Evolutionary conservation across 2,888 invertebrate genomes (phyloP).

Genomic region (Clepsis dumicolana): DNA sequence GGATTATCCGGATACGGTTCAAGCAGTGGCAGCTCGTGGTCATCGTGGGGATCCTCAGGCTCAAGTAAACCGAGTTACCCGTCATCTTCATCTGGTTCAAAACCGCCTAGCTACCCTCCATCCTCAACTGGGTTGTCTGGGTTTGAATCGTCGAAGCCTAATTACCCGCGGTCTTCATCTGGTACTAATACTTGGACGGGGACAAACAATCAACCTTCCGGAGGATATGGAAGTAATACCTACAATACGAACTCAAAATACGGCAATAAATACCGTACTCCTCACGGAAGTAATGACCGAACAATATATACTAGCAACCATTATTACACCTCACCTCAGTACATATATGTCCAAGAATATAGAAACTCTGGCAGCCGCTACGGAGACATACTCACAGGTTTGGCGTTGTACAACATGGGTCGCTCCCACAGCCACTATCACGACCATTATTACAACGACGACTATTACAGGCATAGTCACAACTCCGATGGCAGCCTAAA

Average conservation of each 20-base stretch:
- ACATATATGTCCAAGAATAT: constrained; percentile 72
- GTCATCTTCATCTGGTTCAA: constrained; percentile 32
- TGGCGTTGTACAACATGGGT: constrained; percentile 76
- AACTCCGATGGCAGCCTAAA: constrained; percentile 47
- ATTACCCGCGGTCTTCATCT: constrained; percentile 32
- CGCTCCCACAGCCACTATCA: constrained; percentile 70
- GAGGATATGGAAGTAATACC: constrained; percentile 37
- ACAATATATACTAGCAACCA: no score
- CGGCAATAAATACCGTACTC: constrained; percentile 12
- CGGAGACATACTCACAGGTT: constrained; percentile 71
- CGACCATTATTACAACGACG: constrained; percentile 73
- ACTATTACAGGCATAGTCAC: constrained; percentile 71
- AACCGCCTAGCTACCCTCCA: constrained; percentile 47
- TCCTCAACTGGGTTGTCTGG: constrained; percentile 49
- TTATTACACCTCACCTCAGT: constrained; percentile 71
- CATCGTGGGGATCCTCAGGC: constrained; percentile 42
- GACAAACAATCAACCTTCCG: constrained; percentile 7
- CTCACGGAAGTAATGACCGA: not conserved
- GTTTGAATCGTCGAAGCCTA: constrained; percentile 29
- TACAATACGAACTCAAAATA: constrained; percentile 48
- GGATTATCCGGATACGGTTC: constrained; percentile 7
- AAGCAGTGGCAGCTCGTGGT: constrained; percentile 37
- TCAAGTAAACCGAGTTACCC: constrained; percentile 38
- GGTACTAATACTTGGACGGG: constrained; percentile 8
- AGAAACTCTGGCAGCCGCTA: constrained; percentile 74